Base-by-base conservation (phyloP, 2,888 invertebrate species). In the Cyclophora albipunctata region DNA sequence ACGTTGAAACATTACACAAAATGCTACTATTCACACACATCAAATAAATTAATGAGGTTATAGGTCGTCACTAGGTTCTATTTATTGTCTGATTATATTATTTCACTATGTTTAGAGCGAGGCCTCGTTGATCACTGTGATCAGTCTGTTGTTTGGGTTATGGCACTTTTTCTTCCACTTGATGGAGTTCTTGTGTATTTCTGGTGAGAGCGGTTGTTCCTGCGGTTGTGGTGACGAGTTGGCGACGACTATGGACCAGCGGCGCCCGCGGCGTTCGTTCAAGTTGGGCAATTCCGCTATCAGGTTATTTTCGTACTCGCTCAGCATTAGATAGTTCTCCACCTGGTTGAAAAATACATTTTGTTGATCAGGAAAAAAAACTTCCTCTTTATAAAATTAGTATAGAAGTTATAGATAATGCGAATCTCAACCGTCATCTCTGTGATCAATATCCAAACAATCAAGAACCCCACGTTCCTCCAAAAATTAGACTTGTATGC, bases 271-370 rank as follows among this genome's bases (percentile, higher is more conserved):
- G 44, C 93, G 90, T 73, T 94, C 94, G 79, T 92, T 90, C 66
- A 94, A 86, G 64, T 92, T 92, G 33, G 94, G 94, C 84, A 93
- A 90, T 75, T 94, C 94, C 2, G 94, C 94, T 68, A 94, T 94
- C 53, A 95, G 83, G 77, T 95, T 95, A 84, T 95, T 95, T 76
- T 95, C 95, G 78, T 94, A 95, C 78, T 95, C 95, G 67, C 94
- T 94, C 58, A 95, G 90, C 94, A 95, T 95, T 66, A 95, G 85
- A 76, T 94, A 95, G 84, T 95, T 95, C 78, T 95, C 95, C 59
- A 95, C 93, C 90, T 91, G 82, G 62, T 65, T 56, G 4, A 49
- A 47, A 41, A 49, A 34, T 5, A n/a, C n/a, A n/a, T n/a, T n/a
- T n/a, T n/a, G n/a, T n/a, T n/a, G n/a, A n/a, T n/a, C n/a, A n/a